Percentiles rank a stretch among this genome's conserved stretches.
Conservation (phyloP, 2,113 vertebrate genomes). For the Thinocorus orbignyianus region DNA sequence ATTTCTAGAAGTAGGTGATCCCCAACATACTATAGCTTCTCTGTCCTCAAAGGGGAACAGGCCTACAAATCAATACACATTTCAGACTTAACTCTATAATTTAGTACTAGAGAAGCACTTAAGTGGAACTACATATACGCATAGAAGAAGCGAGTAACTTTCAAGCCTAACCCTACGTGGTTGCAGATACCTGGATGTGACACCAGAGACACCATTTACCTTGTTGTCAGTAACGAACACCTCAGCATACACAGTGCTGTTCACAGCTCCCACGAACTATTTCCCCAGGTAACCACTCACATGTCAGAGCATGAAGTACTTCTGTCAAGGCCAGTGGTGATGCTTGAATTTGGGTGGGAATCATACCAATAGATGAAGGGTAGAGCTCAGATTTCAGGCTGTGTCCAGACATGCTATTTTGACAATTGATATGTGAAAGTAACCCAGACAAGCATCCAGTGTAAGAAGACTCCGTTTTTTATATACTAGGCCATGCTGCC, state of each 20-base stretch:
- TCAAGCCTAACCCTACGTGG: background rate
- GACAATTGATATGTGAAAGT: background rate
- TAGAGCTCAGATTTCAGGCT: background rate
- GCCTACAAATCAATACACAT: background rate
- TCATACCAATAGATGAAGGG: background rate
- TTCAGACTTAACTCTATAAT: background rate
- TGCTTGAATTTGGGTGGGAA: background rate
- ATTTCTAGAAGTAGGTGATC: background rate
- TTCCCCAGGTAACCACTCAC: background rate
- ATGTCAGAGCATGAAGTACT: background rate
- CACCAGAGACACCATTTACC: background rate
- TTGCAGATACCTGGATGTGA: accelerated
- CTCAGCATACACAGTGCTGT: background rate
- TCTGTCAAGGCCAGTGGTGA: background rate
- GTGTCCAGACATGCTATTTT: background rate
- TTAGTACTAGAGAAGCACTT: background rate
- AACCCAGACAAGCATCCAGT: background rate
- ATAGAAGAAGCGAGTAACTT: background rate
- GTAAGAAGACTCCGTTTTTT: background rate
- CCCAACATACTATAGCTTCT: background rate
- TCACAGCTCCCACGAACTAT: background rate
- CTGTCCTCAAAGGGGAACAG: background rate
- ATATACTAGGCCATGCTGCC: background rate
- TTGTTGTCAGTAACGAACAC: background rate
- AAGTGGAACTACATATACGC: background rate